Base-by-base conservation (phyloP, 2,888 invertebrate genomes). In the Amphipyra berbera region DNA sequence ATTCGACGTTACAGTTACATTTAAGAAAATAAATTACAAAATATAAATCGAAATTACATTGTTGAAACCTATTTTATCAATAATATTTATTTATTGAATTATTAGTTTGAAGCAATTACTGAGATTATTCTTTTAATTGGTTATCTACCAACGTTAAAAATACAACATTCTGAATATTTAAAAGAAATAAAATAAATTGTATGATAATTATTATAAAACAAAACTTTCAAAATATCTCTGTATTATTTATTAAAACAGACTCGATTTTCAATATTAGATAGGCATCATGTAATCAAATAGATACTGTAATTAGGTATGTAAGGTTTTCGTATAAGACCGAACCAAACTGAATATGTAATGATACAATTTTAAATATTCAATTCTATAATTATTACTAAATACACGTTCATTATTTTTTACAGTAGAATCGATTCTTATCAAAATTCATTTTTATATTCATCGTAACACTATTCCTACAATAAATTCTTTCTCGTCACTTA, bases 401-500 rank as follows among this genome's bases (percentile, higher is more conserved):
- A 78, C 68, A 63, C 53, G 57, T 58, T 66, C 60, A 77, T 75
- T 61, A 44, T 63, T 66, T 81, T 79, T 81, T 84, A 83, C 78
- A 82, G 71, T 82, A 84, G 68, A 74, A 79, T 78, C 66, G 60
- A 76, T 78, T 79, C 74, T 83, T 88, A 85, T 85, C 82, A 88
- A 88, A 87, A 86, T 83, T 79, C 84, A 86, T 65, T 82, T 76
- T 82, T 81, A 78, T 78, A 74, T 78, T 77, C 73, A 73, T 78
- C 73, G 76, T 85, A 84, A 78, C 62, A 76, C 85, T 88, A 89
- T 79, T 54, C 71, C 92, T 92, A 93, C 87, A 74, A 83, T 93
- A 93, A 92, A 93, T 93, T 93, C 93, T 88, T 93, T 88, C 84
- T 87, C 81, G 80, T 88, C 84, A 87, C 88, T 91, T 90, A 91